phyloP scores from a whole-genome alignment of 2,888 invertebrate genomes.

The Campoplex capitator region DNA sequence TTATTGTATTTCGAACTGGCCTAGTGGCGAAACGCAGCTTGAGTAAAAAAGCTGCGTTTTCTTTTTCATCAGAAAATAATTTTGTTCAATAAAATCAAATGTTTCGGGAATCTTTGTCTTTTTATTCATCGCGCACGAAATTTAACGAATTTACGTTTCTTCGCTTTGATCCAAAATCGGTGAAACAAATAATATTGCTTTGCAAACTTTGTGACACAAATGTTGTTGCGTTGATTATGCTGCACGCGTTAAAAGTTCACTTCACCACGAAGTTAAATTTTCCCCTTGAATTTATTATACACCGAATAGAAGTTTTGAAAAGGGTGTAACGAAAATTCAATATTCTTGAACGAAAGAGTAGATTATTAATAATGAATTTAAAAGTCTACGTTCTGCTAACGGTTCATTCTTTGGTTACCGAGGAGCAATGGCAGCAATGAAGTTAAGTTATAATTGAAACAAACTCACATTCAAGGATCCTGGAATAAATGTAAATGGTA shows the following conservation, averaged over 20 bases:
- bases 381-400: conserved; percentile 5
- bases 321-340: conserved; percentile 47
- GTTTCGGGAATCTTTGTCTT: too few species aligned
- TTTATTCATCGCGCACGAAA: too few species aligned
- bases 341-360: conserved; percentile 42
- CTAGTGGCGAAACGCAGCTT: too few species aligned
- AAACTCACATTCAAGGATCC: neutral
- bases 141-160: neutral
- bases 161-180: neutral
- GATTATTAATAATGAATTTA: conserved; percentile 59
- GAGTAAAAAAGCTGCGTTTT: too few species aligned
- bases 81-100: too few species aligned
- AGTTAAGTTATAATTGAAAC: neutral
- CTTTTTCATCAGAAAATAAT: too few species aligned
- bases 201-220: conserved; percentile 6
- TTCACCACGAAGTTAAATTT: conserved; percentile 23
- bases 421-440: neutral
- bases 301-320: neutral
- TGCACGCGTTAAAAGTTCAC: neutral
- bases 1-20: too few species aligned
- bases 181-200: neutral
- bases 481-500: neutral
- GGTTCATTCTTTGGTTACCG: conserved; percentile 18
- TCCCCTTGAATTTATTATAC: conserved; percentile 21
- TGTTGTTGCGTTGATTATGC: conserved; percentile 22